Base-by-base conservation (phyloP, 2,113 vertebrate genomes). In the Thomomys bottae region DNA sequence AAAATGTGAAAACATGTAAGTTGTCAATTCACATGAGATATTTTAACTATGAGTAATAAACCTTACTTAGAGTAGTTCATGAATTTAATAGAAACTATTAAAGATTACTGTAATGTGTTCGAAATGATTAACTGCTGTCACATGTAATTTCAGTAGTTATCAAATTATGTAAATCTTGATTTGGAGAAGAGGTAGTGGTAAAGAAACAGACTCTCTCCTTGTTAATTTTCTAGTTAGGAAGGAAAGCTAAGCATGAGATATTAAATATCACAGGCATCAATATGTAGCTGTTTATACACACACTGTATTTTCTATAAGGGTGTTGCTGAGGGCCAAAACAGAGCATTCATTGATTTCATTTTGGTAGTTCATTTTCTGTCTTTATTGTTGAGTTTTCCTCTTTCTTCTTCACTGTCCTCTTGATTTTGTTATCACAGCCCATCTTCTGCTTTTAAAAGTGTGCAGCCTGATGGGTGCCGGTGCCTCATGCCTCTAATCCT, bases 391-490 rank as follows among this genome's bases (percentile, higher is more conserved):
- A 67, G 28, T 45, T 83, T 91, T 63, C 36, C 45, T 84, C n/a
- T 84, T n/a, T 57, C 77, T 45, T 92, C 40, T 72, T 42, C 3
- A n/a, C 76, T 49, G 30, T 63, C 36, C 45, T 84, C 30, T 80
- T n/a, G 40, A 82, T 49, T 93, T 42, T 63, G 70, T 83, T n/a
- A 12, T 93, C 86, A 32, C 81, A 67, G 23, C 85, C 64, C 57
- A 64, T 80, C 86, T 93, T 78, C 71, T 14, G 80, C 70, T 90
- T 95, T 87, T 73, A 94, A 87, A 70, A 38, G 83, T 71, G 5
- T 80, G 30, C 17, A 54, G 18, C 49, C 14, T 17, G 14, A 4
- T 54, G 15, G 49, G 49, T 4, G 15, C 49, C 49, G 5, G 49
- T 54, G 49, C 14, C 49, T 54, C 49, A 17, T 4, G 49, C 49